Evolutionary conservation across 2,888 invertebrate genomes (phyloP).

Genomic region (Tethea ocularis): DNA sequence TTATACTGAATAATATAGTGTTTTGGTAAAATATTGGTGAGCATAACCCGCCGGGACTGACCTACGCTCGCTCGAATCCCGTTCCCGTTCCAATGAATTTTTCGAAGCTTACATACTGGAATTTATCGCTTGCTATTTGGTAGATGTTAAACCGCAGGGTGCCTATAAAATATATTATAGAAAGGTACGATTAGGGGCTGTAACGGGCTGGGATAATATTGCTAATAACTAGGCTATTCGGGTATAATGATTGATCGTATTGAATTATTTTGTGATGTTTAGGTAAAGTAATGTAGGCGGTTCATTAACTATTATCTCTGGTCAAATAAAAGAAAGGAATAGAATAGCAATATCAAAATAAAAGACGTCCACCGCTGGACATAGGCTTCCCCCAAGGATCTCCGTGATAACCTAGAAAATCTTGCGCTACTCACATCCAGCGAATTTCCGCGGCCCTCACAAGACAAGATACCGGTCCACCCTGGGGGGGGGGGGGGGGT

Average conservation of each 20-base stretch:
- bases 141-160: conserved; percentile 10
- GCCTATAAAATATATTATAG: conserved; percentile 13
- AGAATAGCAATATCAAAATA: no score
- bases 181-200: not conserved
- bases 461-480: no score
- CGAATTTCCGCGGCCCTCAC: no score
- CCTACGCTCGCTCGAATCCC: not conserved
- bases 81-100: conserved; percentile 8
- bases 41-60: not conserved
- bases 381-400: no score
- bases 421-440: no score
- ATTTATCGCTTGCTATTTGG: conserved; percentile 2
- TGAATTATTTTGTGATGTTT: not conserved
- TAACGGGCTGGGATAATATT: not conserved
- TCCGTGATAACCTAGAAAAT: no score
- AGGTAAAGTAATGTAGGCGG: not conserved
- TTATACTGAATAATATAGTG: not conserved
- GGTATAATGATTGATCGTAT: not conserved
- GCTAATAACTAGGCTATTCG: not conserved
- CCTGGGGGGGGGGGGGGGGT: no score
- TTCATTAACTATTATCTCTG: no score
- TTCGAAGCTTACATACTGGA: conserved; percentile 1
- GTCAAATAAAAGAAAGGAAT: no score
- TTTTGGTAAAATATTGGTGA: not conserved
- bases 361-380: no score